phyloP scores from a whole-genome alignment of 2,797 vertebrate species.

The Labroides dimidiatus region DNA sequence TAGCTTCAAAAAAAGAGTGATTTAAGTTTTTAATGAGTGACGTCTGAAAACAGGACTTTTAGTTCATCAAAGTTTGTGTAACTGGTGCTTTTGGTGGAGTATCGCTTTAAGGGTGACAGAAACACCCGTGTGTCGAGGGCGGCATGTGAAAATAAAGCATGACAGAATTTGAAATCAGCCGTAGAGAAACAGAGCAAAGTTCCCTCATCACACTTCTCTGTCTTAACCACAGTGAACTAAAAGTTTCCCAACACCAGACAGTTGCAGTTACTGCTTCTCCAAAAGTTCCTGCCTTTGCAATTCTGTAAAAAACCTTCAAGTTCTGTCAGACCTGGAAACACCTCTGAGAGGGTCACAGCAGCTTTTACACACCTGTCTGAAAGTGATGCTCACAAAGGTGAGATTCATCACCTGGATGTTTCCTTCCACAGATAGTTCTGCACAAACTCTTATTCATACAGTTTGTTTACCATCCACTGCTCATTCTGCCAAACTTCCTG shows the following conservation, averaged over 20 bases:
- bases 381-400: too few relatives aligned
- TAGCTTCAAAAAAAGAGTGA: too few relatives aligned
- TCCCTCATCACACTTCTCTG: constrained; percentile 58
- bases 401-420: neutral
- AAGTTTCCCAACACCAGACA: constrained; percentile 50
- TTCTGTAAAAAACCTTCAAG: constrained; percentile 31
- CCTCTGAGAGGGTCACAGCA: neutral
- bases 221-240: constrained; percentile 41
- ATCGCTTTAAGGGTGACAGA: constrained; percentile 12
- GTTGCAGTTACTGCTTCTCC: constrained; percentile 57
- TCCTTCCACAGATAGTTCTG: too few relatives aligned
- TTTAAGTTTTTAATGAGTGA: neutral
- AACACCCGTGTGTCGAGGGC: neutral
- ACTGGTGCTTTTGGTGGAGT: neutral
- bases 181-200: constrained; percentile 35
- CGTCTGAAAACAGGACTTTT: neutral
- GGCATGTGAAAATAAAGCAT: neutral
- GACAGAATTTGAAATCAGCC: constrained; percentile 19
- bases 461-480: neutral
- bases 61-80: neutral
- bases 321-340: constrained; percentile 19
- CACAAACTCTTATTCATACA: neutral
- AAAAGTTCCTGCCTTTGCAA: constrained; percentile 50
- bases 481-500: neutral
- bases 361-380: neutral